A percentile compares a stretch with the other conserved stretches of the same genome.
phyloP scores from a whole-genome alignment of 2,113 vertebrate genomes.

The Neodon shergylaensis region DNA sequence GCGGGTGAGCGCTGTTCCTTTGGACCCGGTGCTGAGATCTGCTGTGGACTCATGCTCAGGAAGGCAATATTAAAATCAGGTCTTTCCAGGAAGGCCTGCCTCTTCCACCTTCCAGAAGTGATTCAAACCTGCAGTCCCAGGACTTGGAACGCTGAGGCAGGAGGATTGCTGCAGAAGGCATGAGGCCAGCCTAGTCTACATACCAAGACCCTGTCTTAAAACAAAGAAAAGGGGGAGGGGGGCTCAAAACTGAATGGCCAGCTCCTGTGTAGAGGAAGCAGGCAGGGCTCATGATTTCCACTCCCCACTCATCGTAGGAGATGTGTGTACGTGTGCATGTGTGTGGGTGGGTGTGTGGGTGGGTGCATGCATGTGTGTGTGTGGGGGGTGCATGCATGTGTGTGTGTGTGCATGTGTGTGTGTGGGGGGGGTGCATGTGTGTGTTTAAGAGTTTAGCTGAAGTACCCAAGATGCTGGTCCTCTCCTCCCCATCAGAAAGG shows the following conservation, averaged over 20 bases:
- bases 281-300: neutral
- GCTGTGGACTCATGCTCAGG: neutral
- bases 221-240: neutral
- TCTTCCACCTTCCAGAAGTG: neutral
- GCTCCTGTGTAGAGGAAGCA: neutral
- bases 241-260: neutral
- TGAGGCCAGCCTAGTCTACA: neutral
- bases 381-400: no score
- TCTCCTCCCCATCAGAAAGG: conserved; percentile 67
- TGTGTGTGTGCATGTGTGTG: no score
- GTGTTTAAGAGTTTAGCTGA: conserved; percentile 20
- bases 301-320: neutral
- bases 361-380: no score
- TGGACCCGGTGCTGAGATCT: conserved; percentile 49
- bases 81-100: neutral
- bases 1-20: conserved; percentile 50
- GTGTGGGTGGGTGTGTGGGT: no score
- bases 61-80: conserved; percentile 41
- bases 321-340: no score
- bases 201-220: neutral
- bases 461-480: neutral
- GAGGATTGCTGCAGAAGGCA: neutral
- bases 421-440: no score
- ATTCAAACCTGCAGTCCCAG: neutral
- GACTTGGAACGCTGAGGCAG: neutral